phyloP scores from a whole-genome alignment of 2,888 invertebrate species.

The Brassicogethes aeneus region DNA sequence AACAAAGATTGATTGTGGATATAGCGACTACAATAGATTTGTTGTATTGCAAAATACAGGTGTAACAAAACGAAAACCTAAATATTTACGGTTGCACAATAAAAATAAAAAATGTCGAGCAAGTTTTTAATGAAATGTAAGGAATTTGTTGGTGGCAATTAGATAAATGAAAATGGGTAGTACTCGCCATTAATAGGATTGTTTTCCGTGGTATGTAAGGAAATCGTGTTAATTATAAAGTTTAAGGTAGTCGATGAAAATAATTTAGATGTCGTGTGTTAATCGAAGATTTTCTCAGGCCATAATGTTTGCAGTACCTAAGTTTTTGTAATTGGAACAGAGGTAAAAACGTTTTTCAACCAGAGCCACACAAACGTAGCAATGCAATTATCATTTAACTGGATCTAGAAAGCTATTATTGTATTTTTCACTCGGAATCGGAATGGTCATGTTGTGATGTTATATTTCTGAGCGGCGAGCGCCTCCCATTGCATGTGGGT shows the following conservation, averaged over 20 bases:
- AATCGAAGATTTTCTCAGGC: constrained; percentile 6
- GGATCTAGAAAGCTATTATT: constrained; percentile 14
- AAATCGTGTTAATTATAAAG: background rate
- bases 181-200: too few relatives aligned
- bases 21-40: too few relatives aligned
- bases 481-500: constrained; percentile 8
- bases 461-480: constrained; percentile 3
- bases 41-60: too few relatives aligned
- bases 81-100: too few relatives aligned
- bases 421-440: constrained; percentile 6
- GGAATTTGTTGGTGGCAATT: too few relatives aligned
- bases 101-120: too few relatives aligned
- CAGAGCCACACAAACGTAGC: constrained; percentile 13
- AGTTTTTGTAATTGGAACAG: constrained; percentile 5
- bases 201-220: background rate
- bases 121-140: too few relatives aligned
- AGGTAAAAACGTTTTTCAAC: constrained; percentile 3
- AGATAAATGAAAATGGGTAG: too few relatives aligned
- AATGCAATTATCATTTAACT: constrained; percentile 13
- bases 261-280: constrained; percentile 1
- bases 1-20: too few relatives aligned
- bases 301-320: constrained; percentile 4
- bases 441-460: constrained; percentile 2
- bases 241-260: background rate
- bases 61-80: too few relatives aligned